phyloP scores from a whole-genome alignment of 2,113 vertebrate species.

The Paedocypris sp. region DNA sequence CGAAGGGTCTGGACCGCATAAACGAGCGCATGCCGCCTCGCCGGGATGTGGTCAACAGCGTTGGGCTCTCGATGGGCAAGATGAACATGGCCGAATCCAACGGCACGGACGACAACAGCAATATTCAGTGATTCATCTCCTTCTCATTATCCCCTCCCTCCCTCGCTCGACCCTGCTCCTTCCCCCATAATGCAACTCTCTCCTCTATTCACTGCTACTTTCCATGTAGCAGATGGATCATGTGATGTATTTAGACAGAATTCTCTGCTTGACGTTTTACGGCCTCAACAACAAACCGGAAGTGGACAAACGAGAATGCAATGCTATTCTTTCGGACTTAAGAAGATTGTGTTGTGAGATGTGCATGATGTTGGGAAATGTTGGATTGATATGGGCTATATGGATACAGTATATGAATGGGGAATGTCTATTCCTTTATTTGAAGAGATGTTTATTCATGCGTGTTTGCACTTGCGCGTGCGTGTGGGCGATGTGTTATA shows the following conservation, averaged over 20 bases:
- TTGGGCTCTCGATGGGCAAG: constrained; percentile 64
- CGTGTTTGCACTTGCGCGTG: constrained; percentile 15
- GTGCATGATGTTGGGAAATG: constrained; percentile 29
- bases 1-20: constrained; percentile 66
- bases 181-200: constrained; percentile 1
- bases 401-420: neutral
- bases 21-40: constrained; percentile 67
- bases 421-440: constrained; percentile 14
- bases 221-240: constrained; percentile 17
- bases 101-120: constrained; percentile 71
- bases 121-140: constrained; percentile 62
- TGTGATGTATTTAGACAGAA: constrained; percentile 17
- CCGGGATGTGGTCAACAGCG: constrained; percentile 59
- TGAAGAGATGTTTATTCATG: constrained; percentile 19
- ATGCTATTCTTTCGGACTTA: neutral
- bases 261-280: constrained; percentile 5
- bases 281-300: neutral
- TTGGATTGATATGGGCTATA: constrained; percentile 3
- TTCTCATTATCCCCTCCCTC: neutral
- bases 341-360: constrained; percentile 18
- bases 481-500: neutral
- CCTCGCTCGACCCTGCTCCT: neutral
- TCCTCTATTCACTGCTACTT: neutral
- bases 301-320: neutral
- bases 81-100: constrained; percentile 69